Conservation (phyloP, 2,797 vertebrate species). For the Oceanodroma leucorhoa region DNA sequence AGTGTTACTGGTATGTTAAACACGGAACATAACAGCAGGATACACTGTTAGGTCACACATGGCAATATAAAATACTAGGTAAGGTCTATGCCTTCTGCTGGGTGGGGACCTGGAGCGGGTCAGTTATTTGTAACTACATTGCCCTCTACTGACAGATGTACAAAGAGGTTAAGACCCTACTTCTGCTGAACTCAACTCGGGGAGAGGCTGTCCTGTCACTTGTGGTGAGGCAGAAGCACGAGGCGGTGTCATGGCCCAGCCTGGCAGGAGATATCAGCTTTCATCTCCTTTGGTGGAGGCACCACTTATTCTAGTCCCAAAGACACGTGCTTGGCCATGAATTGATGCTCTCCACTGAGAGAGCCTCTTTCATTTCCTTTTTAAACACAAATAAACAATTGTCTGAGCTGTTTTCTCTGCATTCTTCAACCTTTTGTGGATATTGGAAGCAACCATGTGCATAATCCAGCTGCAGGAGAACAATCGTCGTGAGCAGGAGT, state of each 20-base stretch:
- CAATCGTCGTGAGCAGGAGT: background rate
- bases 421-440: conserved; percentile 42
- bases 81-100: conserved; percentile 14
- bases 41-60: conserved; percentile 35
- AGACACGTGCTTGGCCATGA: background rate
- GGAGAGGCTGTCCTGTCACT: background rate
- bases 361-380: background rate
- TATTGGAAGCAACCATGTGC: background rate
- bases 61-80: conserved; percentile 10
- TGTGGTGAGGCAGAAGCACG: background rate
- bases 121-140: conserved; percentile 54
- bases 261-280: background rate
- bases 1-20: conserved; percentile 46
- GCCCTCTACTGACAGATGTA: conserved; percentile 62
- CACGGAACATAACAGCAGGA: conserved; percentile 36
- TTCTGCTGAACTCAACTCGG: background rate
- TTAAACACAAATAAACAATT: conserved; percentile 6
- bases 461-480: background rate
- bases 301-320: background rate
- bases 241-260: background rate
- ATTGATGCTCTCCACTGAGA: background rate
- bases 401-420: conserved; percentile 12
- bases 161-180: background rate
- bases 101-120: conserved; percentile 22
- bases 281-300: background rate